Evolutionary conservation across 1,140 invertebrate genomes (phyloP), one percentile per base, ranked within the genome.

Genomic region (Stenopsyche tienmushanensis): DNA sequence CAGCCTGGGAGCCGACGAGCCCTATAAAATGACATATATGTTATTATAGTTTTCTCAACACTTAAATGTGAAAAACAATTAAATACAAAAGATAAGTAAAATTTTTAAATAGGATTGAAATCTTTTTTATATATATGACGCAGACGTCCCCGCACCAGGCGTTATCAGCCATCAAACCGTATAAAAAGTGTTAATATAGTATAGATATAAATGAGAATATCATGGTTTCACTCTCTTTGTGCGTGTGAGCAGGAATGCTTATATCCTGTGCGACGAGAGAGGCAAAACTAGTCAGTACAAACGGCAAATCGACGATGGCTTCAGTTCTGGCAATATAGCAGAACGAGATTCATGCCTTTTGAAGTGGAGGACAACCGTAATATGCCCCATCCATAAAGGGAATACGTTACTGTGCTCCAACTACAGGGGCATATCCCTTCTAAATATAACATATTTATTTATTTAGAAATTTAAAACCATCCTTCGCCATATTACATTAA

Each of bases 1-100:
- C 47, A 92, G 75, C 71, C 90, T 87, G 42, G 90, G 84, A 71
- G 81, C 80, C 73, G 80, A 82, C 55, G 77, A 80, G 72, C 77
- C 74, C 71, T 74, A 42, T 55, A 71, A 71, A 66, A 58, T 71
- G 39, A 15, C 62, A 62, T 64, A 69, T 3, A 26, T 26, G 18
- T 13, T 50, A 50, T 10, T 58, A 49, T 44, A 47, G 34, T 65
- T 25, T 58, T 29, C 58, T 21, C 20, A 57, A 59, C 53, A 52
- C 18, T 15, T 50, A 45, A 47, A 24, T 53, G 13, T 57, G n/a
- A 55, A 34, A 50, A 20, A 15, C 15, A 25, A 20, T 64, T 55
- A 9, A 50, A 50, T 39, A n/a, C 8, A 59, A 23, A 64, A 42
- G 13, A 58, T 5, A 18, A 3, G 9, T 34, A 47, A 65, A 52